A percentile compares a stretch with the other conserved stretches of the same genome.
These are phyloP conservation scores for Capitulum mitella DNA, from an alignment of 2,888 invertebrate species.

Conservation along the genomic window DNA sequence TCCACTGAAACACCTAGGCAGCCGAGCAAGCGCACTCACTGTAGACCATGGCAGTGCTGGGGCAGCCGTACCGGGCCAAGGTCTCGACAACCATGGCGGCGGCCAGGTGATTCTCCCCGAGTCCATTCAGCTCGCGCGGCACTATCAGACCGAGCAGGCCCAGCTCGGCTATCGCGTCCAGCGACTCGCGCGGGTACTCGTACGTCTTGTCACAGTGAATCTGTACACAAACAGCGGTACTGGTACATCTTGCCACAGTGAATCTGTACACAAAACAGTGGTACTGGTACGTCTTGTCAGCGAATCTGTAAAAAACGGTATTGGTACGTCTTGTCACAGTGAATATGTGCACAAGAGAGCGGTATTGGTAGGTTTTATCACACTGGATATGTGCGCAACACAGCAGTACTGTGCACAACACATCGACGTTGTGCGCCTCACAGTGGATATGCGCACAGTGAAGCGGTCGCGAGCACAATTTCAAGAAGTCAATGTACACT, in stretches of 20 bases:
- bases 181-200: constrained; percentile 30
- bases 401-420: too few relatives aligned
- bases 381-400: too few relatives aligned
- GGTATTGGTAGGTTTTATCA: too few relatives aligned
- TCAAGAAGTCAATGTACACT: too few relatives aligned
- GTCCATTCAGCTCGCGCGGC: constrained; percentile 30
- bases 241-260: constrained; percentile 30
- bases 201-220: constrained; percentile 32
- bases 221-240: constrained; percentile 27
- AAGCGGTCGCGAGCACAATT: too few relatives aligned
- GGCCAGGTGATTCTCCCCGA: constrained; percentile 30
- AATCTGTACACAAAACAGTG: constrained; percentile 7
- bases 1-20: too few relatives aligned
- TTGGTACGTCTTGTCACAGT: too few relatives aligned
- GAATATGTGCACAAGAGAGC: too few relatives aligned
- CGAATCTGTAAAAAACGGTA: too few relatives aligned
- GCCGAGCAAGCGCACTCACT: too few relatives aligned
- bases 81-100: constrained; percentile 33
- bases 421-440: background rate
- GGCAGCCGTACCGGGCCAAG: constrained; percentile 34
- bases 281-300: too few relatives aligned
- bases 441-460: background rate
- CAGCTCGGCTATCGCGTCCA: constrained; percentile 32
- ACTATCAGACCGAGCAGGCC: constrained; percentile 34
- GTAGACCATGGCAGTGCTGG: constrained; percentile 34